phyloP scores from a whole-genome alignment of 2,888 invertebrate genomes.

The Lasioglossum marginatum region DNA sequence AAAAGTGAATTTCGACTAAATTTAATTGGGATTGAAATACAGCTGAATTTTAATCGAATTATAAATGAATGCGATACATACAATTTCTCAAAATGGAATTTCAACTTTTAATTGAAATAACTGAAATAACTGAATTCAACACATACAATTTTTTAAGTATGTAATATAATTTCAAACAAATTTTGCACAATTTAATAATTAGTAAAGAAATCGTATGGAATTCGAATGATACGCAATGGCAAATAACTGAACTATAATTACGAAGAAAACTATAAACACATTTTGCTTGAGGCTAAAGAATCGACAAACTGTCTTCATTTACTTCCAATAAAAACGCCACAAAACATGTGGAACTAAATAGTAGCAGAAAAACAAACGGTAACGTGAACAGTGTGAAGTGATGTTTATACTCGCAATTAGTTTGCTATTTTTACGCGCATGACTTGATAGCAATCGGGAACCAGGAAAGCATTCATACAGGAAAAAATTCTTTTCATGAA shows the following conservation, averaged over 20 bases:
- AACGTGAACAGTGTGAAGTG: background rate
- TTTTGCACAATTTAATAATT: background rate
- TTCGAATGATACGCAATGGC: background rate
- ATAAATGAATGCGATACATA: no score
- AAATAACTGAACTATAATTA: background rate
- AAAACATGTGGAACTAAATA: background rate
- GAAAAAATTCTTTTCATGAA: background rate
- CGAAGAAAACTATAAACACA: background rate
- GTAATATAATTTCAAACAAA: no score
- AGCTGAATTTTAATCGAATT: background rate
- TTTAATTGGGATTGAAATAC: no score
- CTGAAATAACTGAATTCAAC: background rate
- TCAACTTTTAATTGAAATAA: no score
- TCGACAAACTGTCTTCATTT: background rate
- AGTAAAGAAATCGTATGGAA: background rate
- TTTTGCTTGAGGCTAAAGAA: background rate
- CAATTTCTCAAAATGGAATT: no score
- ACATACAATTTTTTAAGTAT: no score
- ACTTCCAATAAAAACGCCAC: background rate
- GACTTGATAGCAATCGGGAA: background rate
- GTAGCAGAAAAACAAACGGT: background rate
- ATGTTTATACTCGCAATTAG: background rate
- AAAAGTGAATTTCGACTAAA: no score
- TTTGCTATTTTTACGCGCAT: background rate
- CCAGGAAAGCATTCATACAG: background rate